Percentiles rank a stretch among this genome's conserved stretches.
phyloP scores from a whole-genome alignment of 2,888 invertebrate genomes.

The Lepidonotus clava region DNA sequence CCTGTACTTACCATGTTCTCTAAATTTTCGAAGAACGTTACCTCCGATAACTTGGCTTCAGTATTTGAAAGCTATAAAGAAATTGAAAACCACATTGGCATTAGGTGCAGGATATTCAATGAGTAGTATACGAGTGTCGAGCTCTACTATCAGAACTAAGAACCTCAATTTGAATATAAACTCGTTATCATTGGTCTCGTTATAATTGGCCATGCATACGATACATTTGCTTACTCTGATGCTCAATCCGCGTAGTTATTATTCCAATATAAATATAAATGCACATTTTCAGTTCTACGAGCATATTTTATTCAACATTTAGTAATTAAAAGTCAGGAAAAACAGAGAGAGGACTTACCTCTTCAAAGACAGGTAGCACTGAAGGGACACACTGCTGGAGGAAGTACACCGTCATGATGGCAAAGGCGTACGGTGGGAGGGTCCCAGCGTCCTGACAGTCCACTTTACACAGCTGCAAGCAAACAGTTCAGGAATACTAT shows the following conservation, averaged over 20 bases:
- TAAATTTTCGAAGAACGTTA: conserved; percentile 52
- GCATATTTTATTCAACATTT: no score
- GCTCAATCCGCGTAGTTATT: no score
- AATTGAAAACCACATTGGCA: background rate
- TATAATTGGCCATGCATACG: background rate
- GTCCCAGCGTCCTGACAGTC: conserved; percentile 81
- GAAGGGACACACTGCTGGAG: conserved; percentile 80
- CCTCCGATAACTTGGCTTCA: background rate
- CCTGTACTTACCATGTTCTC: conserved; percentile 51
- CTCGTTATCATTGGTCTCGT: background rate
- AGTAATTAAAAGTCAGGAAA: no score
- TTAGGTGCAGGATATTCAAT: background rate
- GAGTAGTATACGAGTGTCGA: background rate
- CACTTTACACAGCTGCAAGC: conserved; percentile 79
- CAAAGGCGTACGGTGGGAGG: conserved; percentile 81
- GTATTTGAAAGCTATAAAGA: background rate
- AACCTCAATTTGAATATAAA: background rate
- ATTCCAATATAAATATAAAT: no score
- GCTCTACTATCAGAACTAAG: background rate
- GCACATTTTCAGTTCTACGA: no score
- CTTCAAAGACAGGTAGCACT: conserved; percentile 81
- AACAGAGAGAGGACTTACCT: conserved; percentile 68
- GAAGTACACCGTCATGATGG: conserved; percentile 82
- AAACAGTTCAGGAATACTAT: background rate
- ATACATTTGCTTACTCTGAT: no score